Conservation (phyloP, 2,113 vertebrate species). For the Cyanoderma ruficeps region DNA sequence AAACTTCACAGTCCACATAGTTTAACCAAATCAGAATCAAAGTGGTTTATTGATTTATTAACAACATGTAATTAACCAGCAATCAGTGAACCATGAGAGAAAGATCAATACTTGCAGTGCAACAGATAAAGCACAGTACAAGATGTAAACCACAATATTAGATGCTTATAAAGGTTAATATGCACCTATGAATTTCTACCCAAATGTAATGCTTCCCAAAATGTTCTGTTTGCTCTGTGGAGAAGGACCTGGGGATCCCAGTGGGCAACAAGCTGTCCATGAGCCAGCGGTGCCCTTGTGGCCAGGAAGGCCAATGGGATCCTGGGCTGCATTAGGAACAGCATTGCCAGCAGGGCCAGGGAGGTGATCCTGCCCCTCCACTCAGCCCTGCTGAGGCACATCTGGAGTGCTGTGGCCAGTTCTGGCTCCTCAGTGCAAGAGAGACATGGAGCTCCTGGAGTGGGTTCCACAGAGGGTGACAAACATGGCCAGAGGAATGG, state of each 20-base stretch:
- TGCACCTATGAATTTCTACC: not conserved
- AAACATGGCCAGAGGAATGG: not conserved
- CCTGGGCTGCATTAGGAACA: not conserved
- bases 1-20: not conserved
- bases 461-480: not conserved
- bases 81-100: not conserved
- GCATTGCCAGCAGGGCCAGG: not conserved
- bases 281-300: no score
- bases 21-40: not conserved
- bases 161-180: not conserved
- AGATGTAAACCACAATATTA: not conserved
- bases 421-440: not conserved
- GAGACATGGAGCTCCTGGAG: not conserved
- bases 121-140: not conserved
- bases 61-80: not conserved
- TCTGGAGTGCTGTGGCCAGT: not conserved
- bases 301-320: not conserved
- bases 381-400: not conserved
- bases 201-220: not conserved
- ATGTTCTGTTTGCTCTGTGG: not conserved
- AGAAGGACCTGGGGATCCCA: not conserved
- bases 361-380: not conserved
- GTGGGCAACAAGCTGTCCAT: not conserved
- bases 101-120: not conserved
- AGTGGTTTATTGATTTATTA: slow-evolving; percentile 2